Evolutionary conservation across 2,797 vertebrate genomes (phyloP).

Genomic region (Gallinago nigripennis): DNA sequence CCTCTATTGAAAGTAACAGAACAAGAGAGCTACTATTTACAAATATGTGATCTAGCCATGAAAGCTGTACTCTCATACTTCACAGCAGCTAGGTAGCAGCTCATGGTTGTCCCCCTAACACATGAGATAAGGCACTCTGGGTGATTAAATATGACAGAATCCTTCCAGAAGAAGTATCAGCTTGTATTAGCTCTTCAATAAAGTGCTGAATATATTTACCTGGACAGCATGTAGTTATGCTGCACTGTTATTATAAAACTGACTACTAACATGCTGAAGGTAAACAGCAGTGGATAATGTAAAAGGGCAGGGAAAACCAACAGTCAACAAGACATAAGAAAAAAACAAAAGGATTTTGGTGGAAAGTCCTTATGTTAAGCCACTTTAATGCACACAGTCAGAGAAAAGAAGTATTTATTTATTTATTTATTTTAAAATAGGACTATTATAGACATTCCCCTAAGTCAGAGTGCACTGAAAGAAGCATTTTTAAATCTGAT

Average conservation of each 20-base stretch:
- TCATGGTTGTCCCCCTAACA: neutral
- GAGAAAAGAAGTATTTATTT: neutral
- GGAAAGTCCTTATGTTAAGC: neutral
- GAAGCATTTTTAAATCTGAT: neutral
- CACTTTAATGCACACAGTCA: neutral
- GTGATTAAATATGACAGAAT: constrained; percentile 7
- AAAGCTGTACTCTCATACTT: neutral
- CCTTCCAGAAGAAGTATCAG: neutral
- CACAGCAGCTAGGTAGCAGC: neutral
- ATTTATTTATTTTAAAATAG: neutral
- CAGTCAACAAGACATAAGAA: neutral
- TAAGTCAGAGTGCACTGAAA: neutral
- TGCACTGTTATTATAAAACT: neutral
- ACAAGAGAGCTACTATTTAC: neutral
- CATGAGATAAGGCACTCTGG: neutral
- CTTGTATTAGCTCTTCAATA: neutral
- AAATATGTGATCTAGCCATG: neutral
- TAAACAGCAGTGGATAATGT: neutral
- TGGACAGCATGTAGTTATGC: neutral
- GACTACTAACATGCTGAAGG: constrained; percentile 5
- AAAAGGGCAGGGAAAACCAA: neutral
- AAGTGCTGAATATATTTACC: neutral
- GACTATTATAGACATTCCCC: neutral
- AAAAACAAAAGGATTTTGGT: neutral
- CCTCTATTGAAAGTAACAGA: neutral